Evolutionary conservation across 2,113 vertebrate species (phyloP).

Genomic region (Chamaea fasciata): DNA sequence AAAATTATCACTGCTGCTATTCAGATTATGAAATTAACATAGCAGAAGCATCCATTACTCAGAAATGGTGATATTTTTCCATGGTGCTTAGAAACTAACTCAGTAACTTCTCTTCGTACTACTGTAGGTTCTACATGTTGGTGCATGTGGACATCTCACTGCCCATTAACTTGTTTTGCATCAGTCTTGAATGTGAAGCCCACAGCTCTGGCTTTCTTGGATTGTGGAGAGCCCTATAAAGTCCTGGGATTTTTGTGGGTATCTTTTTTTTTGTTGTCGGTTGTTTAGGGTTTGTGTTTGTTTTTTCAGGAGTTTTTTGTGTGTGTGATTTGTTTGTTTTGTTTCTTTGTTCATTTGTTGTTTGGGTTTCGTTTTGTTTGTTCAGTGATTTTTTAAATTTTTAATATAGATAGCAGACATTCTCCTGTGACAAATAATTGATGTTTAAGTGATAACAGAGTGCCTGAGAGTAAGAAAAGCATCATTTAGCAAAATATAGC

Average conservation of each 20-base stretch:
- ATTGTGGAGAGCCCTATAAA: not conserved
- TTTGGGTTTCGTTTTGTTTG: not conserved
- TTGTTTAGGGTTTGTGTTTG: not conserved
- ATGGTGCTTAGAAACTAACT: not conserved
- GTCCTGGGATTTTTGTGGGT: not conserved
- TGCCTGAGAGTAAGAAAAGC: not conserved
- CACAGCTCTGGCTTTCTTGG: not conserved
- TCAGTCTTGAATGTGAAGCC: not conserved
- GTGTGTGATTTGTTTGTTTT: too few species aligned
- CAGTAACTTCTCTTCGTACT: not conserved
- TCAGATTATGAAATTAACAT: not conserved
- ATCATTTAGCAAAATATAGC: not conserved
- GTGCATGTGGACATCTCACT: not conserved
- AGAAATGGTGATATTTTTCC: not conserved
- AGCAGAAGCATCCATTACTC: not conserved
- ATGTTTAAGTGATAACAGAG: not conserved
- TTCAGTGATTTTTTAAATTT: not conserved
- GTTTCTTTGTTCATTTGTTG: not conserved
- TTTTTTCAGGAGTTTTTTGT: too few species aligned
- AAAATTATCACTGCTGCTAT: not conserved
- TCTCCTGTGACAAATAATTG: not conserved
- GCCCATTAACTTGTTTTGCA: not conserved
- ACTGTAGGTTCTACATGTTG: not conserved
- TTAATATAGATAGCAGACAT: not conserved
- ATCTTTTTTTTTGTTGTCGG: not conserved